Evolutionary conservation across 2,888 invertebrate species (phyloP).

Genomic region (Amphipoea oculea): DNA sequence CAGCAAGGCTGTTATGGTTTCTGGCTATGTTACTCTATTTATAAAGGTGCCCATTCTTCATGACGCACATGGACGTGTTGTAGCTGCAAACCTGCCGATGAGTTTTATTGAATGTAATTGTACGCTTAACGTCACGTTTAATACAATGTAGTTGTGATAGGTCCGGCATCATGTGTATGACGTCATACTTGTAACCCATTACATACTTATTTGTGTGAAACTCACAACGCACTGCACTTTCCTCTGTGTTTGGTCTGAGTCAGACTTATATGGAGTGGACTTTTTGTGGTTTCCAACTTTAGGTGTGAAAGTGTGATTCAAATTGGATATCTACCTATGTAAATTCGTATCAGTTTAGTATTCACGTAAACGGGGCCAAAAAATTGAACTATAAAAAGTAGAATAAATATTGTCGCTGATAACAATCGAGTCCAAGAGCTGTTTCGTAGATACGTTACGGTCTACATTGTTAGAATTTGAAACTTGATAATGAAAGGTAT

Average conservation of each 20-base stretch:
- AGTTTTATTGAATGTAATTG: background rate
- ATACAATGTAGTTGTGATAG: constrained; percentile 4
- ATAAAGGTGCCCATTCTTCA: background rate
- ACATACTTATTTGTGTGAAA: constrained; percentile 27
- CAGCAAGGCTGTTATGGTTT: background rate
- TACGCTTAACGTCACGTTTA: background rate
- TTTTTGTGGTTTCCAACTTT: constrained; percentile 10
- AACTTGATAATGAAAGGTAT: background rate
- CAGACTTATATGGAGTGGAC: constrained; percentile 21
- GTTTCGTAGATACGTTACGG: constrained; percentile 2
- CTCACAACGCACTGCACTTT: constrained; percentile 25
- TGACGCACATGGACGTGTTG: background rate
- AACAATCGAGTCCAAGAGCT: constrained; percentile 46
- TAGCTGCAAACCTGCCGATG: background rate
- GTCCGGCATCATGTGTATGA: constrained; percentile 12
- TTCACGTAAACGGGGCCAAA: background rate
- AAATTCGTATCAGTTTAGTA: background rate
- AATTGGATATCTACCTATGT: background rate
- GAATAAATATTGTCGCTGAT: constrained; percentile 31
- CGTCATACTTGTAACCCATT: constrained; percentile 21
- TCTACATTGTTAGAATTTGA: background rate
- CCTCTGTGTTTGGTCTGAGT: constrained; percentile 25
- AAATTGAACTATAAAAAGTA: constrained; percentile 21
- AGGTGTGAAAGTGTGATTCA: constrained; percentile 21
- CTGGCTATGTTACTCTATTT: background rate